Evolutionary conservation across 2,113 vertebrate genomes (phyloP), one percentile per base, ranked within the genome.

Genomic region (Stigmatopora argus): DNA sequence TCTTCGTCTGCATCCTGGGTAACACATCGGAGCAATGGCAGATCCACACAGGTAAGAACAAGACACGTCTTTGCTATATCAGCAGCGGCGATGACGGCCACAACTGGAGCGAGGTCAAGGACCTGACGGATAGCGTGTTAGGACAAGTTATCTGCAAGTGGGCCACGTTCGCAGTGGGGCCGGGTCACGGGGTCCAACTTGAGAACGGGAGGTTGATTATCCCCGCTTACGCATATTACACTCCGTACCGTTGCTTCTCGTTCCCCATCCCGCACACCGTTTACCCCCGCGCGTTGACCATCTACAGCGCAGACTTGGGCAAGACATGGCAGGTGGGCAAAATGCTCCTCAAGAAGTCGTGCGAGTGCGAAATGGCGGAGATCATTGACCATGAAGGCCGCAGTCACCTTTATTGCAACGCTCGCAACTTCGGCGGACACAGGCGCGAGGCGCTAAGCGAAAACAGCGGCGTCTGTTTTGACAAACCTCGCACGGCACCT

Each of bases 111-210:
- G 44, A 71, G 0, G 74, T 76, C 0, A 90, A 52, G 0, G 96
- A 98, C 86, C 83, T 98, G 72, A 98, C 96, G 0, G 86, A 92
- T 48, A 82, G 89, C 31, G 93, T 93, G 31, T 91, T 98, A 0
- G 94, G 95, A 0, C 78, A 69, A 0, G 89, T 90, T 65, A 87
- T 93, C 56, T 55, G 69, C 6, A 87, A 66, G 0, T 98, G 94
- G 93, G 94, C 96, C 70, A 98, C 96, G 0, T 94, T 99, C 2
- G 95, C 92, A 0, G 93, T 98, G 45, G 96, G 96, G 1, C 96
- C 96, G 0, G 96, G 96, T 4, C 96, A 98, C 0, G 96, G 96
- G 0, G 64, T 96, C 0, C 94, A 95, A 79, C 76, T 94, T 65
- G 69, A 71, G 38, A 93, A 89, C 0, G 94, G 94, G 9, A 89